A percentile compares a stretch with the other conserved stretches of the same genome.
phyloP scores from a whole-genome alignment of 92 coral and sea anemone genomes.

The Virgularia gustaviana region DNA sequence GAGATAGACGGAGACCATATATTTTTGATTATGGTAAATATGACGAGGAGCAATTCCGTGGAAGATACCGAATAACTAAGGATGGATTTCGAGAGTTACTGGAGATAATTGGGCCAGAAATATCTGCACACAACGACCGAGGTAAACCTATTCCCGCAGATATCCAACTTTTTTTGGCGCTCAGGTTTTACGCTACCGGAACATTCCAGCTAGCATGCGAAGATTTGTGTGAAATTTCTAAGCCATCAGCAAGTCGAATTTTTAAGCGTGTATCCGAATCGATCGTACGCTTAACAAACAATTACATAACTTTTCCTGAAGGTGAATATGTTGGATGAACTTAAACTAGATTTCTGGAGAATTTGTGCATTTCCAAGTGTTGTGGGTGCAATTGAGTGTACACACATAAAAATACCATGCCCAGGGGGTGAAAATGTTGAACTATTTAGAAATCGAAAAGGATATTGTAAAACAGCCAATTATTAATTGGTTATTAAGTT shows the following conservation, averaged over 20 bases:
- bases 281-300: conserved; percentile 8
- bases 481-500: too few relatives aligned
- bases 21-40: conserved; percentile 14
- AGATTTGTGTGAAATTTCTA: too few relatives aligned
- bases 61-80: conserved; percentile 5
- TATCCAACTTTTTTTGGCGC: conserved; percentile 21
- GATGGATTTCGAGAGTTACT: conserved; percentile 7
- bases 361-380: conserved; percentile 23
- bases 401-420: conserved; percentile 28
- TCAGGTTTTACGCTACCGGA: too few relatives aligned
- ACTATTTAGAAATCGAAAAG: conserved; percentile 31
- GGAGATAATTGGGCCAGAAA: conserved; percentile 19
- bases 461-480: too few relatives aligned
- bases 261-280: conserved; percentile 13
- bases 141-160: conserved; percentile 31
- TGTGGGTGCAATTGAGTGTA: conserved; percentile 22
- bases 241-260: conserved; percentile 23
- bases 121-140: conserved; percentile 32
- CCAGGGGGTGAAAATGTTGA: conserved; percentile 23
- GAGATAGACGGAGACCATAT: conserved; percentile 11
- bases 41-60: conserved; percentile 16
- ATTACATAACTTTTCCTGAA: conserved; percentile 19
- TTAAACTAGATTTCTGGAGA: conserved; percentile 16
- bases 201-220: too few relatives aligned
- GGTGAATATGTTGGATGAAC: conserved; percentile 20